Percentiles rank a stretch among this genome's conserved stretches.
These are phyloP conservation scores for Malacosoma neustria DNA, from an alignment of 2,888 invertebrate genomes.

Conservation along the genomic window DNA sequence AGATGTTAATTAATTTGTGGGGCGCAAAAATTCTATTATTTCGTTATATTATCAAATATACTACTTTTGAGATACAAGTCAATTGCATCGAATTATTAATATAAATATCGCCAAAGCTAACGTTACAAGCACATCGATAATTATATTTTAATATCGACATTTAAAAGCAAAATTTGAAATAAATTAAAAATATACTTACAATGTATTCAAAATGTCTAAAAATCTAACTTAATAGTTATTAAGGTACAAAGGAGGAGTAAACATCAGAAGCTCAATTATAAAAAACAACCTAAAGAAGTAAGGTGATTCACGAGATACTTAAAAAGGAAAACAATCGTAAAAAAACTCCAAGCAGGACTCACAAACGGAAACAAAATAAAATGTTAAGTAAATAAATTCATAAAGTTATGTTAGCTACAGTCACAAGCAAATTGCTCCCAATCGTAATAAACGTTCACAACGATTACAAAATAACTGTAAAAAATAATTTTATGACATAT, in stretches of 20 bases:
- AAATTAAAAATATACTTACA: neutral
- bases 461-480: neutral
- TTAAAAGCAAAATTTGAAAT: neutral
- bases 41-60: too few species aligned
- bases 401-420: constrained; percentile 17
- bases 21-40: too few species aligned
- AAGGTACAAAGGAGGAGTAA: too few species aligned
- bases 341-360: neutral
- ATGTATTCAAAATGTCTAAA: too few species aligned
- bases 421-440: constrained; percentile 16
- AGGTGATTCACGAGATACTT: neutral
- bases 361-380: constrained; percentile 10
- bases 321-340: neutral
- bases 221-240: too few species aligned
- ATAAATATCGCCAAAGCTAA: too few species aligned
- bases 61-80: too few species aligned
- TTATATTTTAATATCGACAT: too few species aligned
- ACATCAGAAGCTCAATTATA: too few species aligned
- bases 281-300: neutral
- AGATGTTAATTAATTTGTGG: too few species aligned
- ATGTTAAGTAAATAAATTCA: constrained; percentile 14
- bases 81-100: too few species aligned
- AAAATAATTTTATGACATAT: neutral
- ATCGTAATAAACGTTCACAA: neutral
- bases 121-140: too few species aligned